These are phyloP conservation scores for Drosophila miranda DNA, from an alignment of 1,140 invertebrate species.

Conservation along the genomic window DNA sequence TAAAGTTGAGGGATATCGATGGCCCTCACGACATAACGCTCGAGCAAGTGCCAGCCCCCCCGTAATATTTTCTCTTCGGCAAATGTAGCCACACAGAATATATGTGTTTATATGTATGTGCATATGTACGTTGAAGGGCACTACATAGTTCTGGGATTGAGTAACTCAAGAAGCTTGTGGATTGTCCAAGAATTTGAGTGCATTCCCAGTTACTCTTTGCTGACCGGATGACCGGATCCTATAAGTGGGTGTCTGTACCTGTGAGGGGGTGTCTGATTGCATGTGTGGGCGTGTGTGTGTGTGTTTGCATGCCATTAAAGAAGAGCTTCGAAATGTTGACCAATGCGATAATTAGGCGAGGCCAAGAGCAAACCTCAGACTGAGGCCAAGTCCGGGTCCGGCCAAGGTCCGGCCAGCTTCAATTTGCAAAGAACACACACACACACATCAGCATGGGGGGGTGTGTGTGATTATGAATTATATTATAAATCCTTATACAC, in stretches of 20 bases:
- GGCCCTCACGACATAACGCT: too few species aligned
- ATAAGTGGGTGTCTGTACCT: conserved; percentile 21
- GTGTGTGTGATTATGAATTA: conserved; percentile 51
- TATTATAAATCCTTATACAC: conserved; percentile 45
- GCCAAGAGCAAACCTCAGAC: conserved; percentile 31
- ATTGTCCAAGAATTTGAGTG: conserved; percentile 50
- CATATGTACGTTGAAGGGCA: neutral
- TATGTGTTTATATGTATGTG: too few species aligned
- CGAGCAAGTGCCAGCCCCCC: too few species aligned
- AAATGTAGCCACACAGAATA: too few species aligned
- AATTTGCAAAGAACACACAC: conserved; percentile 63
- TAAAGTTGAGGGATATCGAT: too few species aligned
- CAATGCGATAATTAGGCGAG: conserved; percentile 71
- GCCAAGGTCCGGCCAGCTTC: conserved; percentile 4
- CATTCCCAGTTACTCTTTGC: conserved; percentile 50
- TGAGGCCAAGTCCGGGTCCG: conserved; percentile 35
- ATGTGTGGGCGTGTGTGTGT: conserved; percentile 23
- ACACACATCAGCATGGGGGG: neutral
- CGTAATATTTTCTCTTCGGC: too few species aligned
- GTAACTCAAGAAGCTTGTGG: conserved; percentile 3
- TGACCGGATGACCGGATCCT: neutral
- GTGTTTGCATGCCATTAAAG: conserved; percentile 67
- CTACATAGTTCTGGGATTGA: conserved; percentile 8
- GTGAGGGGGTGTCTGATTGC: conserved; percentile 22
- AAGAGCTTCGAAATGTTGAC: conserved; percentile 52